Evolutionary conservation across 2,113 vertebrate genomes (phyloP).

Genomic region (Symphodus melops): DNA sequence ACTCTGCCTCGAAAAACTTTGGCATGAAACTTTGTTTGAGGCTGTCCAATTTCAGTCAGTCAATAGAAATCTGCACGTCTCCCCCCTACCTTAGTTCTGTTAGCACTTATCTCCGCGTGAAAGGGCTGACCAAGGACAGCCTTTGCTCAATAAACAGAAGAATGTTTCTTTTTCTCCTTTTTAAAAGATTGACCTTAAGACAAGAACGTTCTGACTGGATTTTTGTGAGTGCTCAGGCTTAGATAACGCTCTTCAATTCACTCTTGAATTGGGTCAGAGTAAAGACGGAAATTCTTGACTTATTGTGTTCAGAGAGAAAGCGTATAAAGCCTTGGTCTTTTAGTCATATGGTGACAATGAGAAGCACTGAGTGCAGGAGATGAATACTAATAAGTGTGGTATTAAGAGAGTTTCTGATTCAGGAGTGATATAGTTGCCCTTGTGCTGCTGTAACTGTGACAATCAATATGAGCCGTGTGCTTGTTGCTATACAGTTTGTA

Average conservation of each 20-base stretch:
- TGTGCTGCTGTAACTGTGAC: slow-evolving; percentile 27
- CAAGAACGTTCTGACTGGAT: slow-evolving; percentile 64
- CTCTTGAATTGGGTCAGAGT: slow-evolving; percentile 56
- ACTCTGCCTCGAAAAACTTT: slow-evolving; percentile 69
- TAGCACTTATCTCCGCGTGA: slow-evolving; percentile 72
- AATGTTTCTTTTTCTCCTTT: slow-evolving; percentile 66
- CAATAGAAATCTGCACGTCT: slow-evolving; percentile 68
- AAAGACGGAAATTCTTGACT: slow-evolving; percentile 62
- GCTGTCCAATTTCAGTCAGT: slow-evolving; percentile 73
- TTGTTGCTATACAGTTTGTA: slow-evolving; percentile 30
- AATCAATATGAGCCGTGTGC: slow-evolving; percentile 18
- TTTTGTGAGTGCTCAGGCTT: slow-evolving; percentile 66
- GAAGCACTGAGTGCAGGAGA: slow-evolving; percentile 27
- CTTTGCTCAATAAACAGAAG: slow-evolving; percentile 70
- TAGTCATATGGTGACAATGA: slow-evolving; percentile 44
- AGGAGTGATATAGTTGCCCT: slow-evolving; percentile 43
- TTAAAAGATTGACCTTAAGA: slow-evolving; percentile 75
- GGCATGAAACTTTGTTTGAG: slow-evolving; percentile 72
- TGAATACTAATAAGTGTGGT: slow-evolving; percentile 43
- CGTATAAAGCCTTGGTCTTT: slow-evolving; percentile 50
- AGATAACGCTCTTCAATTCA: slow-evolving; percentile 64
- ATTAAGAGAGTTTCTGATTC: slow-evolving; percentile 45
- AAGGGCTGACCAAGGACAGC: slow-evolving; percentile 72
- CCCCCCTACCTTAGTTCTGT: slow-evolving; percentile 57
- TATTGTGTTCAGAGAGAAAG: slow-evolving; percentile 56